Evolutionary conservation across 2,113 vertebrate species (phyloP).

Genomic region (Hepsetus odoe): DNA sequence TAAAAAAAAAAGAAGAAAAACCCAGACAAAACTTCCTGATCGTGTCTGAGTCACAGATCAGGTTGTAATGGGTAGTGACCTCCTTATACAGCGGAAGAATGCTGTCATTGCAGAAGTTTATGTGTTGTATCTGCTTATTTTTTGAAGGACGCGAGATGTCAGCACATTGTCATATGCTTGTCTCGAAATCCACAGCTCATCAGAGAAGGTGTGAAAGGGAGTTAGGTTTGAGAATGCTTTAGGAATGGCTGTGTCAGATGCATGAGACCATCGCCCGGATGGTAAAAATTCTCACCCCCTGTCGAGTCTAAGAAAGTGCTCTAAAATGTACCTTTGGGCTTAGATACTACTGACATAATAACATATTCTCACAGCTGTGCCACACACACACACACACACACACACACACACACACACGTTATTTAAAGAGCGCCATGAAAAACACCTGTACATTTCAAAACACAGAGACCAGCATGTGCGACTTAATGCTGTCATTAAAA

Average conservation of each 20-base stretch:
- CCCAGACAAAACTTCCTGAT: background rate
- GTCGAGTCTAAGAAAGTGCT: slow-evolving; percentile 16
- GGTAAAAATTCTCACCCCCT: slow-evolving; percentile 30
- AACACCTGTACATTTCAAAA: slow-evolving; percentile 9
- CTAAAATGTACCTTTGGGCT: background rate
- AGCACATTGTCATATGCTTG: slow-evolving; percentile 33
- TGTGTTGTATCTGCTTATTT: slow-evolving; percentile 37
- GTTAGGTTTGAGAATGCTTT: background rate
- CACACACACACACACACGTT: too few relatives aligned
- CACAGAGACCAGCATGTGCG: background rate
- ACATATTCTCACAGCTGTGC: background rate
- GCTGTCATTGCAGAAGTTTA: background rate
- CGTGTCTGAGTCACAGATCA: background rate
- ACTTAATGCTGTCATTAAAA: background rate
- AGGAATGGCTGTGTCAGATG: slow-evolving; percentile 3
- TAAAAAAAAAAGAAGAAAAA: background rate
- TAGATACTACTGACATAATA: slow-evolving; percentile 11
- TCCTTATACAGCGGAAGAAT: background rate
- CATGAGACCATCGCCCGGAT: slow-evolving; percentile 3
- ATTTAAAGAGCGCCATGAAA: background rate
- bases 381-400: background rate
- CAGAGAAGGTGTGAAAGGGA: background rate
- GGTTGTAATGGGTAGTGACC: background rate
- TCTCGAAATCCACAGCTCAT: slow-evolving; percentile 34
- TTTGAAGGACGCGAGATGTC: background rate